Base-by-base conservation (phyloP, 2,113 vertebrate genomes). In the Sigmodon hispidus region DNA sequence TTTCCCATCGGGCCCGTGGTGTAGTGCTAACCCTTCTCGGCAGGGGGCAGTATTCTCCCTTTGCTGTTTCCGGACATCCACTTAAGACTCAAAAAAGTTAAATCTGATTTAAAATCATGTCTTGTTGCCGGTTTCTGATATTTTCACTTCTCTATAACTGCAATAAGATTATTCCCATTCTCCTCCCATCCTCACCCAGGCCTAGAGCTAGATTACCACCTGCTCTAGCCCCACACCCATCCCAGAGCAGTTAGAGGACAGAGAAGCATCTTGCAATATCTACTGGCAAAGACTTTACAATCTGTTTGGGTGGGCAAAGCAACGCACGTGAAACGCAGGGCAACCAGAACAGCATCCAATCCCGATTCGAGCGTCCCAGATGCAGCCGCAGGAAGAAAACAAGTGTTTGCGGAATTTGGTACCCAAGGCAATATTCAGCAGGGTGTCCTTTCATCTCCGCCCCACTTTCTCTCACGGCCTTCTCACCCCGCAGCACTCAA, bases 41-140 rank as follows among this genome's bases (percentile, higher is more conserved):
- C 55, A 40, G 85, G 86, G 45, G 75, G 43, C 72, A 52, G 17
- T 21, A 55, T 75, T 70, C 79, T 52, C 16, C 29, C 65, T 61
- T 55, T 36, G 40, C 55, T 4, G 31, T 34, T 91, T 16, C 87
- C 48, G 2, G 43, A 65, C 40, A 15, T 75, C 52, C 43, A 7
- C 70, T 22, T 77, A 34, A 21, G 72, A 40, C 43, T 96, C 55
- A 36, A 91, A 65, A 95, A 97, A 96, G 93, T 97, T 94, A 36
- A 70, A 79, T 3, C 9, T 76, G 36, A 26, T 83, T 86, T 67
- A 55, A 72, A 92, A 75, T 45, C 73, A 21, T 22, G 75, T 73
- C 80, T 89, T n/a, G 48, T 24, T 26, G 83, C 11, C 70, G 55
- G 85, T 13, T 77, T 75, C 75, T 50, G 73, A 40, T 34, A 1